Evolutionary conservation across 2,888 invertebrate species (phyloP).

Genomic region (Criorhina ranunculi): DNA sequence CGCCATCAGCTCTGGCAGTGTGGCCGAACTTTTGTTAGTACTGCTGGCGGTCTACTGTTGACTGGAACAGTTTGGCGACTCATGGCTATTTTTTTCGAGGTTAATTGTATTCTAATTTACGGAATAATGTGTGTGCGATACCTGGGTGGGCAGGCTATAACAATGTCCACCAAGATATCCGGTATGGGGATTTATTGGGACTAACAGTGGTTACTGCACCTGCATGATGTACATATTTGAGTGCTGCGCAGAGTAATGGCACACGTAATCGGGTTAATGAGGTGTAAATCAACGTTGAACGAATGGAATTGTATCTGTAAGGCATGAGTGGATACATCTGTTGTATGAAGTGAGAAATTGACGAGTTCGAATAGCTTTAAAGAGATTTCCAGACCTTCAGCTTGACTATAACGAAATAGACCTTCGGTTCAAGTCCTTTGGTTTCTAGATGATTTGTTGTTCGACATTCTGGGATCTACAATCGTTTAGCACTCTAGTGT

Average conservation of each 20-base stretch:
- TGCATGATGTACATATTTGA: constrained; percentile 43
- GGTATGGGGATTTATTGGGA: constrained; percentile 42
- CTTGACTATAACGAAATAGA: too few relatives aligned
- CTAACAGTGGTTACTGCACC: constrained; percentile 56
- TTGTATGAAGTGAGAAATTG: too few relatives aligned
- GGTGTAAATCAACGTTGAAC: constrained; percentile 50
- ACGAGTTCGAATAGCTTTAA: too few relatives aligned
- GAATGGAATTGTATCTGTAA: background rate
- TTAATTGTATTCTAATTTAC: constrained; percentile 74
- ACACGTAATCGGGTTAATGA: constrained; percentile 65
- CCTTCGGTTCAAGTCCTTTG: too few relatives aligned
- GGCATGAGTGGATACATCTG: too few relatives aligned
- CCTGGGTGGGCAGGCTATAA: constrained; percentile 66
- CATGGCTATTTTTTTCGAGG: constrained; percentile 55
- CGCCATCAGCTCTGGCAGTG: constrained; percentile 33
- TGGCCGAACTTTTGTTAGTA: constrained; percentile 26
- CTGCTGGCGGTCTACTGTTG: constrained; percentile 32
- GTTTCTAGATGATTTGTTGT: too few relatives aligned
- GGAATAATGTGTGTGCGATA: constrained; percentile 62
- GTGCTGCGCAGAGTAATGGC: constrained; percentile 36
- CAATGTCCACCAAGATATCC: constrained; percentile 47
- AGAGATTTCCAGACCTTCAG: too few relatives aligned
- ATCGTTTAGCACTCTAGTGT: too few relatives aligned
- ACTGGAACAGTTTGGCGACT: constrained; percentile 63
- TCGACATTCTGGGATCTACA: too few relatives aligned